Conservation (phyloP, 2,797 vertebrate genomes). For the Lacerta bilineata region DNA sequence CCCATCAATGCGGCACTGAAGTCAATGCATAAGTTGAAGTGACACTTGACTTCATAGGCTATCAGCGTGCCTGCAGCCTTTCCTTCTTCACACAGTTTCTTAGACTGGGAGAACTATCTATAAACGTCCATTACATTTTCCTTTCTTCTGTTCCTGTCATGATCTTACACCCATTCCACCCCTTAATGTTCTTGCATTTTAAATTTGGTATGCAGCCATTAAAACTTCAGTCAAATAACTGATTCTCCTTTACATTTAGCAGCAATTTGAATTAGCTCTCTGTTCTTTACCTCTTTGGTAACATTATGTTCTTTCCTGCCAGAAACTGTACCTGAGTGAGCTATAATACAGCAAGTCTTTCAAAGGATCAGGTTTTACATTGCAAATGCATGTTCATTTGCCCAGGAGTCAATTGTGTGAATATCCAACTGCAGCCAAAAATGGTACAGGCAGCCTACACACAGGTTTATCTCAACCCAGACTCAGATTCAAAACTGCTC, state of each 20-base stretch:
- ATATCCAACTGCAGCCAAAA: background rate
- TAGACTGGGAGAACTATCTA: background rate
- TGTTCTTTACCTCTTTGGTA: conserved; percentile 29
- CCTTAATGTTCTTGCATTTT: background rate
- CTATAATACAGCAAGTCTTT: background rate
- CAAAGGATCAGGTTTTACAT: no score
- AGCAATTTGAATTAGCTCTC: background rate
- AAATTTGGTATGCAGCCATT: conserved; percentile 7
- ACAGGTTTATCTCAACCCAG: no score
- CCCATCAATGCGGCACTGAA: background rate
- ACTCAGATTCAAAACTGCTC: background rate
- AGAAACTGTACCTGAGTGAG: background rate
- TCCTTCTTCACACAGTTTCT: background rate
- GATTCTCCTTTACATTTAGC: background rate
- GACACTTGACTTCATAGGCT: background rate
- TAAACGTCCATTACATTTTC: background rate
- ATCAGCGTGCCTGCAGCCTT: background rate
- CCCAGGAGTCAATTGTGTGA: background rate
- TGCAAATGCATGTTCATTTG: background rate
- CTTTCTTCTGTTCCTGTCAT: background rate
- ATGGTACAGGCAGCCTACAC: background rate
- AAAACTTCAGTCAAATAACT: background rate
- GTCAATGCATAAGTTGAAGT: no score
- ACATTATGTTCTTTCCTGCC: conserved; percentile 18
- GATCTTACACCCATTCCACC: background rate